phyloP scores from a whole-genome alignment of 2,113 vertebrate genomes.

The Coryphaenoides rupestris region DNA sequence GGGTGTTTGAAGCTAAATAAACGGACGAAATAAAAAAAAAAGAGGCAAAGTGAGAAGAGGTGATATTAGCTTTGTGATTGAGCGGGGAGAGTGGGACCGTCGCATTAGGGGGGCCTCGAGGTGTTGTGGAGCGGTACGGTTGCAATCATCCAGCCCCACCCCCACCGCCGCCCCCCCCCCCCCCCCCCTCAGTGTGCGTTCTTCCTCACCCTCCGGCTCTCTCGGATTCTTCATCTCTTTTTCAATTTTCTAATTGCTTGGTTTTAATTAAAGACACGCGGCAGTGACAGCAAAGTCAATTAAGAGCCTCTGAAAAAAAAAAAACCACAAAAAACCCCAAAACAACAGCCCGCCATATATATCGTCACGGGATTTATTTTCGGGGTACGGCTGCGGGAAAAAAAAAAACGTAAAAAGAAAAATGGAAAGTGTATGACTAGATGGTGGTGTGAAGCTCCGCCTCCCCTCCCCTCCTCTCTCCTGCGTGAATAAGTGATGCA shows the following conservation, averaged over 20 bases:
- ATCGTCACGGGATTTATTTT: constrained; percentile 25
- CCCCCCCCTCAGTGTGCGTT: constrained; percentile 34
- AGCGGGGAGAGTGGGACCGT: constrained; percentile 65
- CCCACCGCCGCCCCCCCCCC: no score
- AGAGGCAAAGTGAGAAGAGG: constrained; percentile 48
- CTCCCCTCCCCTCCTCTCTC: not conserved
- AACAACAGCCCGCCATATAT: constrained; percentile 40
- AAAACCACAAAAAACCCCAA: no score
- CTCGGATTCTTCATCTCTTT: constrained; percentile 55
- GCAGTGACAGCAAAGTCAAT: constrained; percentile 61
- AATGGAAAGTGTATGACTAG: constrained; percentile 2
- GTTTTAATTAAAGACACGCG: constrained; percentile 74
- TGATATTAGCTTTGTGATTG: constrained; percentile 73
- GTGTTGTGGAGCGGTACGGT: constrained; percentile 41
- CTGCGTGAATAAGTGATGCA: constrained; percentile 49
- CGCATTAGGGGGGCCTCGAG: constrained; percentile 27
- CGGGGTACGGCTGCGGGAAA: constrained; percentile 21
- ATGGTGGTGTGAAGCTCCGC: constrained; percentile 28
- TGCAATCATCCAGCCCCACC: no score
- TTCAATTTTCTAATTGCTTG: constrained; percentile 71
- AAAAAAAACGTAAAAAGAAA: not conserved
- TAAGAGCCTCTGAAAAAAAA: constrained; percentile 44
- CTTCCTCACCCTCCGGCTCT: constrained; percentile 34
- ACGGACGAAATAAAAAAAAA: constrained; percentile 69
- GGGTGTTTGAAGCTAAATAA: constrained; percentile 69